These are phyloP conservation scores for Aldabrachelys gigantea DNA, from an alignment of 2,113 vertebrate genomes.

Conservation along the genomic window DNA sequence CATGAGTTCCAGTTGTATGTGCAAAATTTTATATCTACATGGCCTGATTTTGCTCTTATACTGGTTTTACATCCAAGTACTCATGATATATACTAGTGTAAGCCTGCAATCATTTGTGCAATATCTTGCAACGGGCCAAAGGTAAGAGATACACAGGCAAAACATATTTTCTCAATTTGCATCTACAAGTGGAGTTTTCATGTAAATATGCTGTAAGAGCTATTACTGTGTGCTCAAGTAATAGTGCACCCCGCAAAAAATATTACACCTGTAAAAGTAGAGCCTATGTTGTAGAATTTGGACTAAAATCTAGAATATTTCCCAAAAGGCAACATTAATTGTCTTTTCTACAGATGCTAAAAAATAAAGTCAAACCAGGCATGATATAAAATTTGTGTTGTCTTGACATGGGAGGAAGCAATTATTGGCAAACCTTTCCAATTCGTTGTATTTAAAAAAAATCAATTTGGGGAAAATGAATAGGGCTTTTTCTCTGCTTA, in stretches of 20 bases:
- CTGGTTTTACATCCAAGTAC: constrained; percentile 20
- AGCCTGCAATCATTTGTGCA: neutral
- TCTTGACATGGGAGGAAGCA: neutral
- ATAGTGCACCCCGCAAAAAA: neutral
- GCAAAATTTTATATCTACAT: constrained; percentile 17
- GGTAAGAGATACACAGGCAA: neutral
- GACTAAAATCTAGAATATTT: neutral
- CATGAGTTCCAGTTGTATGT: constrained; percentile 5
- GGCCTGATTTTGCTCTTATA: constrained; percentile 22
- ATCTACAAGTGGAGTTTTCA: neutral
- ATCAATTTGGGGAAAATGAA: neutral
- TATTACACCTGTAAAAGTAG: neutral
- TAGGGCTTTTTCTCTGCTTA: neutral
- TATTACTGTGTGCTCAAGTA: neutral
- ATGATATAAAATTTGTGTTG: neutral
- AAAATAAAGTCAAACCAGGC: neutral
- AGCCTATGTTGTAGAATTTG: neutral
- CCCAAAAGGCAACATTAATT: neutral
- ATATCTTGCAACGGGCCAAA: neutral
- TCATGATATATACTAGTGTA: neutral
- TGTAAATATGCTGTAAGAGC: neutral
- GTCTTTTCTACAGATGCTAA: neutral
- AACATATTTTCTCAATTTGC: neutral
- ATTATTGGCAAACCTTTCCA: neutral
- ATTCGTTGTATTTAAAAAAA: neutral